Evolutionary conservation across 1,140 invertebrate genomes (phyloP), one percentile per base, ranked within the genome.

Genomic region (Sycobia sp.): DNA sequence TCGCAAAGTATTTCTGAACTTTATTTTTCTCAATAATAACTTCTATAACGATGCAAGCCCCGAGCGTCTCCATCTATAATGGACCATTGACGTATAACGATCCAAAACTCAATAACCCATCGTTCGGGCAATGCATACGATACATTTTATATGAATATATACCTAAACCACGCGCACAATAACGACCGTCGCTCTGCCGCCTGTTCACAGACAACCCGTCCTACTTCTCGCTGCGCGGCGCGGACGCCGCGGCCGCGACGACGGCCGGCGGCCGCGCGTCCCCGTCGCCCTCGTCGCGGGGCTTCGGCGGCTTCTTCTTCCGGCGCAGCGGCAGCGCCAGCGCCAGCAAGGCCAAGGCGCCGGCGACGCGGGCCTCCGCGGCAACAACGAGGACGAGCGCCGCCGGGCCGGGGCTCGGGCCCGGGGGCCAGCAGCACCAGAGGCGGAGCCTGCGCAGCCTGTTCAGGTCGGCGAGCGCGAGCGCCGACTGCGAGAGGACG

Each of bases 181-280:
- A n/a, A n/a, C n/a, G n/a, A n/a, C n/a, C n/a, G n/a, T n/a, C n/a
- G n/a, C n/a, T n/a, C n/a, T n/a, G n/a, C n/a, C 27, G 9, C 16
- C 23, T 79, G 14, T 43, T n/a, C 72, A 64, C 84, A 87, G 86
- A 86, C 77, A 87, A 86, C 70, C 86, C 86, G 5, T 86, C 85
- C 55, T 87, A 87, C 65, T 87, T 87, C 71, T 81, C 84, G 62
- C 66, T 87, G 50, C 76, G 82, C 25, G 72, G 75, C 55, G 72
- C 62, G 27, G 62, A 59, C 51, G 9, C 36, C 2, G 68, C 60
- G 65, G 58, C 56, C 68, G 68, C 58, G 20, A 65, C 43, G 25
- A 1, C 55, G 51, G 43, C 55, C 58, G 46, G 56, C 10, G 43
- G 23, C 32, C 50, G 39, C 18, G 27, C 22, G 23, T 27, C 14